Evolutionary conservation across 2,888 invertebrate genomes (phyloP), one percentile per base, ranked within the genome.

Genomic region (Dendrolimus pini): DNA sequence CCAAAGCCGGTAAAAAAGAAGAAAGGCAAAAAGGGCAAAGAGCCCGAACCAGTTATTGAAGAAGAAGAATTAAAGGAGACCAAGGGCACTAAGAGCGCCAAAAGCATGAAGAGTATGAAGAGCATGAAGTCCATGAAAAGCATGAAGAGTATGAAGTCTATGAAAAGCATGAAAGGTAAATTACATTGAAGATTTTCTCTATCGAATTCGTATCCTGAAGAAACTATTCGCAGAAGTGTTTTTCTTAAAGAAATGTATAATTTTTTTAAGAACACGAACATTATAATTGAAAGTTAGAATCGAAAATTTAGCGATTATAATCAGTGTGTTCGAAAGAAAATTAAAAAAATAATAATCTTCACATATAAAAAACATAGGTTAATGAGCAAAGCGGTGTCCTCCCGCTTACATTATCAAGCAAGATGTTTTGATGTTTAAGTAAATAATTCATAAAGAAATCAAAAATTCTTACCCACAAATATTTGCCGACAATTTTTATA

Each of bases 1-100:
- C 83, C 86, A 0, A 73, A 82, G 0, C 72, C 83, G 14, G 66
- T 71, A 60, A 68, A 77, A 55, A 78, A 87, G 69, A 77, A 80
- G 64, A 77, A 78, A 57, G 77, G 75, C 0, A 83, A 80, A 56
- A 79, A 77, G 58, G 72, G 65, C 10, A 74, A 72, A 64, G 62
- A 42, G 14, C 42, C 58, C 10, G 54, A 56, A 14, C 58, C 62
- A 1, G 60, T 65, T 7, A 54, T 64, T 0, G 63, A 62, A 13
- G 53, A 64, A 0, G 71, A 69, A 1, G 59, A 59, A 56, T 13
- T 54, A 55, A 67, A 68, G 55, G 61, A 62, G 14, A 57, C 61
- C 30, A 71, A 75, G 55, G 66, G 70, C 13, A 61, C 65, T 59
- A 80, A 78, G 59, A 71, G 73, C 57, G 57, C 63, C 52, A 75